Evolutionary conservation across 2,113 vertebrate genomes (phyloP).

Genomic region (Dipodomys spectabilis): DNA sequence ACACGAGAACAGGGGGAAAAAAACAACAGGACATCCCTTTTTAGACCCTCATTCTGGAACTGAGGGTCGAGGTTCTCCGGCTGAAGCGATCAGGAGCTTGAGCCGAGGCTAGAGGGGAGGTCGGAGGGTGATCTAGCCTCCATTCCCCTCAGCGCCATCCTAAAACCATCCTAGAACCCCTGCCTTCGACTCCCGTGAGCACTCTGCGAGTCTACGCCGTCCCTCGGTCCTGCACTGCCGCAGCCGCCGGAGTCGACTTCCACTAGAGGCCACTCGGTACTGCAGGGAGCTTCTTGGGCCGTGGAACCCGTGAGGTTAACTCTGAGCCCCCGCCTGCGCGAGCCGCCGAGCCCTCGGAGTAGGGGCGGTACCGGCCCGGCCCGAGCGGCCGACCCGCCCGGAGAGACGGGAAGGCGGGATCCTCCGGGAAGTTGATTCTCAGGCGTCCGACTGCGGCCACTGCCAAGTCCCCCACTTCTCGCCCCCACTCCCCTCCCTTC

Average conservation of each 20-base stretch:
- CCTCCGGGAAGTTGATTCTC: constrained; percentile 61
- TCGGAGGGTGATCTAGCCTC: neutral
- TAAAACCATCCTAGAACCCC: neutral
- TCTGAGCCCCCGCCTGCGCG: constrained; percentile 43
- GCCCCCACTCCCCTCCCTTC: neutral
- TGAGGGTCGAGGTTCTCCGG: neutral
- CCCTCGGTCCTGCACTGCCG: neutral
- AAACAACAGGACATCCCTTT: neutral
- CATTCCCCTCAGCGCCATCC: neutral
- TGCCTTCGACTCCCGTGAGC: neutral
- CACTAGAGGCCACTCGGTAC: neutral
- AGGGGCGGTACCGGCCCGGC: constrained; percentile 43
- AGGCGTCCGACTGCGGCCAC: constrained; percentile 26
- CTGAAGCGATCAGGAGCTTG: neutral
- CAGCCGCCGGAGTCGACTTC: neutral
- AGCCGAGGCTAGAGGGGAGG: neutral
- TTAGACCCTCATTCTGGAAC: too few species aligned
- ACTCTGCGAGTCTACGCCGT: neutral
- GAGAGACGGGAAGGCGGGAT: constrained; percentile 53
- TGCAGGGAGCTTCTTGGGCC: neutral
- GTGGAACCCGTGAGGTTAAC: constrained; percentile 65
- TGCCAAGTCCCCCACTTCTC: constrained; percentile 45
- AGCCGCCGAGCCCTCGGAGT: neutral
- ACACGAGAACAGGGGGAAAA: neutral
- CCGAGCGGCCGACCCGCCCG: neutral